Percentiles rank a stretch among this genome's conserved stretches.
phyloP scores from a whole-genome alignment of 1,140 invertebrate genomes.

The Orchesella cincta region DNA sequence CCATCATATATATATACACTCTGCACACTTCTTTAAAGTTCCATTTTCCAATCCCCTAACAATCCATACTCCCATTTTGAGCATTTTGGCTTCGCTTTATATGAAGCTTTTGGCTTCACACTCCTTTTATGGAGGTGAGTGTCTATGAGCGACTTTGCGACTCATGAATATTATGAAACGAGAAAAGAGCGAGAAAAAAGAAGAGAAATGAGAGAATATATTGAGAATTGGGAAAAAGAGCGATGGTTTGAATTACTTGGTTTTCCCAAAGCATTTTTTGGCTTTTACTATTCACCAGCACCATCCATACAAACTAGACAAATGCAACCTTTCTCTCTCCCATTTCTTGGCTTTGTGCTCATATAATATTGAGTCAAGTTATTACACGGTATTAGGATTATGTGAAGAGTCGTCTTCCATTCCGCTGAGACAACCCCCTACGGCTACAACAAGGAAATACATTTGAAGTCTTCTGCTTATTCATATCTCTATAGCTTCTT shows the following conservation, averaged over 20 bases:
- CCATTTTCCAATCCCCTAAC: slow-evolving; percentile 3
- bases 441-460: neutral
- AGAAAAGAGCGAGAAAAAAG: neutral
- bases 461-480: neutral
- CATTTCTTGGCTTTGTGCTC: neutral
- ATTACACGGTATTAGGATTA: slow-evolving; percentile 11
- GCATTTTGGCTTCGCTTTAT: neutral
- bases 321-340: neutral
- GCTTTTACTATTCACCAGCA: neutral
- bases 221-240: neutral
- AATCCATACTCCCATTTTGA: neutral
- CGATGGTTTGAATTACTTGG: neutral
- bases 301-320: neutral
- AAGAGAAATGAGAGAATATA: neutral
- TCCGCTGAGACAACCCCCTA: neutral
- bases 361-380: slow-evolving; percentile 11
- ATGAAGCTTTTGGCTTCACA: neutral
- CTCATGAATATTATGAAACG: neutral
- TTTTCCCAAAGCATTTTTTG: neutral
- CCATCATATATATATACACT: too few relatives aligned
- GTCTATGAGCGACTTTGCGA: neutral
- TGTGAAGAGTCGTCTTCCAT: neutral
- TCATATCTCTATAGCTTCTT: neutral
- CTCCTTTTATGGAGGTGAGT: neutral
- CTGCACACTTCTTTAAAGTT: too few relatives aligned